Evolutionary conservation across 2,888 invertebrate species (phyloP), one percentile per base, ranked within the genome.

Genomic region (Tuta absoluta): DNA sequence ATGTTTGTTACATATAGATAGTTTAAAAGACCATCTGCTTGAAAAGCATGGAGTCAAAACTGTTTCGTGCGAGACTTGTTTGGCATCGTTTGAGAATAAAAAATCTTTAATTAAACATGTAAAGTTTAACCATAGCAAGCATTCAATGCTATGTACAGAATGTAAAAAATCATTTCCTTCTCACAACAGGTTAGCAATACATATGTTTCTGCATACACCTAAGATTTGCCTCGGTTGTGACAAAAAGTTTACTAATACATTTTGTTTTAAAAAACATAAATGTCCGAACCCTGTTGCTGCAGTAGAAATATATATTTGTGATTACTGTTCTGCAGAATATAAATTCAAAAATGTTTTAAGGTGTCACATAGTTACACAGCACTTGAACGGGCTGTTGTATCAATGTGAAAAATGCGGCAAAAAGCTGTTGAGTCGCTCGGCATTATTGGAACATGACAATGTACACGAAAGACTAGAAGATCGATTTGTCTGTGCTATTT

Each of bases 361-460:
- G 51, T 33, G 65, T 0, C 84, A 83, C 67, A 84, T 84, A 53
- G 68, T 69, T 4, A 49, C 69, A 0, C 66, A 59, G 0, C 86
- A 86, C 63, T 63, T 72, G 0, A 62, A 68, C 2, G 74, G 73
- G 0, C 61, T 66, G 38, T 21, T 63, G 1, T 72, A 71, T 4
- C 80, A 81, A 21, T 86, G 86, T 24, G 78, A 83, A 0, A 65
- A 69, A 1, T 86, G 86, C 37, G 86, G 82, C 0, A 86, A 85
- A 41, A 71, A 69, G 10, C 81, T 81, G 14, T 64, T 68, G 0
- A 80, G 71, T 45, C 69, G 65, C 0, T 66, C 68, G 0, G 77
- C 77, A 68, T 74, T 86, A 41, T 17, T 63, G 0, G 86, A 86
- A 53, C 86, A 86, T 51, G 66, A 67, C 1, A 80, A 80, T 5